Evolutionary conservation across 2,888 invertebrate genomes (phyloP), one percentile per base, ranked within the genome.

Genomic region (Buathra laborator): DNA sequence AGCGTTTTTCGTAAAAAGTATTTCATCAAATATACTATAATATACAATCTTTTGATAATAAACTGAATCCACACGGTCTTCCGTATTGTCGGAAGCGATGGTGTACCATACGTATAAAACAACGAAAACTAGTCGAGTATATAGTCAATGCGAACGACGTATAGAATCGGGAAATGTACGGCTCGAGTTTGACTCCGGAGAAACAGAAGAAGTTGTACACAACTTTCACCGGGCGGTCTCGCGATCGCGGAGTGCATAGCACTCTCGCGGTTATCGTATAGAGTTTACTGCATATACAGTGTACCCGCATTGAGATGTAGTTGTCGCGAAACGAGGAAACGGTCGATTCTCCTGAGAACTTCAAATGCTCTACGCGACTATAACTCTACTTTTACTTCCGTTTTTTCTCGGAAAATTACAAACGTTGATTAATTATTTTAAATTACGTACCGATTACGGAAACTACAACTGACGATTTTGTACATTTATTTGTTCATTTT

Each of bases 151-250:
- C 56, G 46, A 68, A 24, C 32, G 16, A 67, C 29, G 51, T 37
- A 9, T 14, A 44, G 46, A 24, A 48, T 14, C 56, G 56, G 56
- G 56, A 56, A 68, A 71, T 59, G 68, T 68, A 29, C 43, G 44
- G 74, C 70, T 37, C 0, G 74, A 66, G 62, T 64, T 64, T 67
- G 48, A 74, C 24, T 77, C 46, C 68, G 43, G 62, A 56, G 84
- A 81, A 84, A 84, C 84, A 74, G n/a, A 81, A 84, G 81, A 78
- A 81, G 81, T 84, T 85, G 84, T 75, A 43, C 53, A 75, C 78
- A 85, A 85, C 84, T 85, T 85, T 85, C 84, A 85, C 84, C 84
- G 78, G 70, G 68, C 64, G 44, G 78, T 84, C 43, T 81, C 53
- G 71, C 70, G 29, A 24, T 24, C 51, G 67, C 66, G 53, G 70